Conservation (phyloP, 2,113 vertebrate species). For the Microcebus murinus region DNA sequence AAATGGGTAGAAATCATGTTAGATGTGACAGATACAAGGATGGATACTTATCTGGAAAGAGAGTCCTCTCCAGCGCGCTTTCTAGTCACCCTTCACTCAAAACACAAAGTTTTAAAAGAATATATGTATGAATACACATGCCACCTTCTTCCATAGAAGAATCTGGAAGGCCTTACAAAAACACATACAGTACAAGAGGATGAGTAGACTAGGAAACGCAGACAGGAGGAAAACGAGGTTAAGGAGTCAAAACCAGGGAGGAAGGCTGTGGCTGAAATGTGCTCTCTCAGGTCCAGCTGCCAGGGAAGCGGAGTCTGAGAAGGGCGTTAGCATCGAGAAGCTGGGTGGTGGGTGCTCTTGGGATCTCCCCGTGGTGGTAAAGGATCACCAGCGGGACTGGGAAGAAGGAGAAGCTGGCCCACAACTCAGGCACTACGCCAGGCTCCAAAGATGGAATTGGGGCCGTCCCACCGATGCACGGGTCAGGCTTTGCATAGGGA, state of each 20-base stretch:
- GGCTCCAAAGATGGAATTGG: background rate
- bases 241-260: background rate
- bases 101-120: background rate
- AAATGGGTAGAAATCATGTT: too few species aligned
- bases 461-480: background rate
- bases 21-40: too few species aligned
- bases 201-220: background rate
- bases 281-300: background rate
- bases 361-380: background rate
- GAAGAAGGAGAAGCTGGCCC: background rate
- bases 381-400: background rate
- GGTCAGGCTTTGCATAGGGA: background rate
- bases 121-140: background rate
- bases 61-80: background rate
- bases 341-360: background rate
- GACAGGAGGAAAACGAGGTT: background rate
- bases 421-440: background rate
- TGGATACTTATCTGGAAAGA: too few species aligned
- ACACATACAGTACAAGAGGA: background rate
- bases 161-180: background rate
- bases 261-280: background rate
- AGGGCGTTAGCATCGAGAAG: background rate
- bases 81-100: background rate
- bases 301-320: background rate
- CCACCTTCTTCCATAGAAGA: background rate